A percentile compares a stretch with the other conserved stretches of the same genome.
Conservation (phyloP, 2,888 invertebrate genomes). For the Calameuta pallipes region DNA sequence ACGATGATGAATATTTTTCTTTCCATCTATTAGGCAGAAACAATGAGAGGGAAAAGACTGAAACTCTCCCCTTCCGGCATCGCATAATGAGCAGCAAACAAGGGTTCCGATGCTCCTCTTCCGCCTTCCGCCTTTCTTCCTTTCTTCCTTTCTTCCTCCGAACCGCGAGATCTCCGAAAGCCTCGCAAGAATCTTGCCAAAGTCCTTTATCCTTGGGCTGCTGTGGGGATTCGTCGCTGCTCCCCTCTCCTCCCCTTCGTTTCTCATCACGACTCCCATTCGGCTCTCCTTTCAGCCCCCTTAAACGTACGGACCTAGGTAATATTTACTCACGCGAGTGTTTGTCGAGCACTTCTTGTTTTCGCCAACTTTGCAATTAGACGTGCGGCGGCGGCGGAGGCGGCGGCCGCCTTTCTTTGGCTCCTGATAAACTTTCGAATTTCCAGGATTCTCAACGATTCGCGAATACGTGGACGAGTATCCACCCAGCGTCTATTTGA, state of each 20-base stretch:
- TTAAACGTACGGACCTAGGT: conserved; percentile 49
- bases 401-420: not conserved
- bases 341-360: conserved; percentile 60
- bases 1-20: not conserved
- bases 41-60: conserved; percentile 16
- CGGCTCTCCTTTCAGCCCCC: conserved; percentile 13
- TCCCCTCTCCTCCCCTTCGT: conserved; percentile 23
- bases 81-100: conserved; percentile 63
- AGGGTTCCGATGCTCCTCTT: conserved; percentile 31
- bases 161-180: not conserved
- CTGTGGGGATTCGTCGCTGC: conserved; percentile 25
- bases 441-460: conserved; percentile 28
- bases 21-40: conserved; percentile 6
- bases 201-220: conserved; percentile 9
- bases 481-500: too few relatives aligned
- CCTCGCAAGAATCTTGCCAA: too few relatives aligned
- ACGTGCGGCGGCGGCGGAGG: conserved; percentile 26
- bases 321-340: conserved; percentile 55
- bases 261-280: conserved; percentile 12
- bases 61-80: conserved; percentile 43
- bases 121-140: conserved; percentile 23
- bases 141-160: conserved; percentile 27
- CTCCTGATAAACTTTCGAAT: conserved; percentile 27
- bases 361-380: conserved; percentile 61
- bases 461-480: too few relatives aligned